These are phyloP conservation scores for Geococcyx californianus DNA, from an alignment of 2,113 vertebrate species.

Conservation along the genomic window DNA sequence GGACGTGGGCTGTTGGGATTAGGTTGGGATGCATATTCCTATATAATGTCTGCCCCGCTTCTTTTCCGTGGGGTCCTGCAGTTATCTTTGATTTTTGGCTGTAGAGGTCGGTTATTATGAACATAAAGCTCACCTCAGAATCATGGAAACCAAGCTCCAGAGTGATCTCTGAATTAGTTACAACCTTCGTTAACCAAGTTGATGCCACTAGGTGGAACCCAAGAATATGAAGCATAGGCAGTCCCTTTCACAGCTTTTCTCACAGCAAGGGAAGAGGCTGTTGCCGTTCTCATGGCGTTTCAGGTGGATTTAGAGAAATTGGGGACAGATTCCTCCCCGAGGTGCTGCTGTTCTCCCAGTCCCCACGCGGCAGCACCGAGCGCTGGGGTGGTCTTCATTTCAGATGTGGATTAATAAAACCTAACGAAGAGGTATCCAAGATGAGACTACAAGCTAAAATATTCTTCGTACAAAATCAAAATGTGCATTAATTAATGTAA, in stretches of 20 bases:
- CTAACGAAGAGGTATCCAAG: neutral
- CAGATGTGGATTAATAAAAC: neutral
- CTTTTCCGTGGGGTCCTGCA: neutral
- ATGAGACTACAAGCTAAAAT: neutral
- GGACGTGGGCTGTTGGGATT: neutral
- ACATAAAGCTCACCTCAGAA: neutral
- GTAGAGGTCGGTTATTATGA: neutral
- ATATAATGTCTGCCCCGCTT: neutral
- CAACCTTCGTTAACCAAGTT: neutral
- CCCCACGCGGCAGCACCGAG: neutral
- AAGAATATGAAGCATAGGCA: constrained; percentile 42
- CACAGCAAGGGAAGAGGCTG: neutral
- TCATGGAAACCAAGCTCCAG: neutral
- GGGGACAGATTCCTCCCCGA: neutral
- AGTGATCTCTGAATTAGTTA: neutral
- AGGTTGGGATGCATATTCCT: neutral
- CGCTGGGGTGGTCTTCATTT: neutral
- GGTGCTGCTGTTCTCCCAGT: neutral
- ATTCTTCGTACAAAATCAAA: neutral
- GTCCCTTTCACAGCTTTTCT: neutral
- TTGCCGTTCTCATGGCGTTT: neutral
- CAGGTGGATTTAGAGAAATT: neutral
- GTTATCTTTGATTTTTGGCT: neutral
- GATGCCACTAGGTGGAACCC: constrained; percentile 63
- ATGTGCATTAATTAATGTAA: neutral